Evolutionary conservation across 2,113 vertebrate species (phyloP).

Genomic region (Alethe diademata): DNA sequence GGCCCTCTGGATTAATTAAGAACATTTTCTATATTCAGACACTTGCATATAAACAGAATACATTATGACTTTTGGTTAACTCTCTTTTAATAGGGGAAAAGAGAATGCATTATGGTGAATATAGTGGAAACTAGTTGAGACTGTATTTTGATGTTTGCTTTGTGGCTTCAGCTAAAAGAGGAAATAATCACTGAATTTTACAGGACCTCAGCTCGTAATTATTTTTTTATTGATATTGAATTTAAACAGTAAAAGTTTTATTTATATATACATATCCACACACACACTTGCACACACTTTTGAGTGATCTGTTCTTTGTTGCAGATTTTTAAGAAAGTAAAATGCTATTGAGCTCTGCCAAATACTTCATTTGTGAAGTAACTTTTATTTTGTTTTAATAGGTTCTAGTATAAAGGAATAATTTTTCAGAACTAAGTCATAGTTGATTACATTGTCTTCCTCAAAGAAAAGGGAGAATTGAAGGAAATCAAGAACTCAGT

Average conservation of each 20-base stretch:
- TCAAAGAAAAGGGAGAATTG: not conserved
- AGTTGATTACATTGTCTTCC: not conserved
- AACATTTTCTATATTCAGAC: constrained; percentile 55
- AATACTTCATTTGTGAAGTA: not conserved
- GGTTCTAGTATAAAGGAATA: not conserved
- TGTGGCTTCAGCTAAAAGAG: not conserved
- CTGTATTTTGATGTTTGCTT: constrained; percentile 3
- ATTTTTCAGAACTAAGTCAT: not conserved
- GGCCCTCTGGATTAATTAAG: constrained; percentile 59
- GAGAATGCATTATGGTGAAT: constrained; percentile 26
- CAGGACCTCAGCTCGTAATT: not conserved
- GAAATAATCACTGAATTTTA: not conserved
- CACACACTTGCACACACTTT: fast-evolving
- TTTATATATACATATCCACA: fast-evolving
- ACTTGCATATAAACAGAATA: constrained; percentile 57
- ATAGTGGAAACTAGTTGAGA: constrained; percentile 1
- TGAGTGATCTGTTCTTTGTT: not conserved
- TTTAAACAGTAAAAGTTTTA: not conserved
- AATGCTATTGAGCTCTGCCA: not conserved
- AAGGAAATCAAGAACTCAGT: not conserved
- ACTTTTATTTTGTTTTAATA: not conserved
- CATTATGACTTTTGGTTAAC: constrained; percentile 46
- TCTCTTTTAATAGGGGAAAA: constrained; percentile 39
- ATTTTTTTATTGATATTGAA: not conserved
- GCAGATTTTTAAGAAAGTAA: not conserved